Evolutionary conservation across 1,140 invertebrate genomes (phyloP), one percentile per base, ranked within the genome.

Genomic region (Drosophila sucinea): DNA sequence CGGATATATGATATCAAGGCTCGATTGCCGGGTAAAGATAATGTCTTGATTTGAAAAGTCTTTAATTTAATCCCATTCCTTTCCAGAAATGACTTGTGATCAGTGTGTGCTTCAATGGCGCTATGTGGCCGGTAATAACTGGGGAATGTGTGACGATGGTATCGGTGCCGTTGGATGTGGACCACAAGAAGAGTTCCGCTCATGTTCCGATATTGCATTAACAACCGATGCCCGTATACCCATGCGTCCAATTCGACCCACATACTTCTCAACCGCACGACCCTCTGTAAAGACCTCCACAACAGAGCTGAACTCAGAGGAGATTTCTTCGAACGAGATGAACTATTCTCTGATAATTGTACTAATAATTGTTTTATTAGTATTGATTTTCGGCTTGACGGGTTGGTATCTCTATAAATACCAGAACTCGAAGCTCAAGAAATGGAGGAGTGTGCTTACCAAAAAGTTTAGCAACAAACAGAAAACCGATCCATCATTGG

Each of bases 121-220:
- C 32, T 73, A 85, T 61, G 67, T 81, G 62, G 60, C 95, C 94
- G 85, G 81, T 10, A 90, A 90, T n/a, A 90, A 90, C 27, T 94
- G 93, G 94, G 94, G 94, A 3, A 32, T 71, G 0, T 95, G 94
- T 73, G 78, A 79, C 2, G 69, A 94, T 66, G 93, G 92, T 10
- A 76, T 10, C 7, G 77, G 77, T 1, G 84, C 74, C 30, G 11
- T 94, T 10, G 95, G 95, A 4, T 95, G 95, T 68, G 95, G 94
- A 7, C 83, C 91, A 1, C 95, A 96, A 81, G 95, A 96, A 90
- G 96, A 97, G 85, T 98, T 98, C 86, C 94, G 97, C 6, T 95
- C 96, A 0, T 98, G 97, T 79, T 95, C 97, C 0, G 97, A 98
- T 82, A 95, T 98, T 8, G 93, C 94, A 1, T 96, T 98, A 23